Base-by-base conservation (phyloP, 2,113 vertebrate genomes). In the Phylloscopus whistleri region DNA sequence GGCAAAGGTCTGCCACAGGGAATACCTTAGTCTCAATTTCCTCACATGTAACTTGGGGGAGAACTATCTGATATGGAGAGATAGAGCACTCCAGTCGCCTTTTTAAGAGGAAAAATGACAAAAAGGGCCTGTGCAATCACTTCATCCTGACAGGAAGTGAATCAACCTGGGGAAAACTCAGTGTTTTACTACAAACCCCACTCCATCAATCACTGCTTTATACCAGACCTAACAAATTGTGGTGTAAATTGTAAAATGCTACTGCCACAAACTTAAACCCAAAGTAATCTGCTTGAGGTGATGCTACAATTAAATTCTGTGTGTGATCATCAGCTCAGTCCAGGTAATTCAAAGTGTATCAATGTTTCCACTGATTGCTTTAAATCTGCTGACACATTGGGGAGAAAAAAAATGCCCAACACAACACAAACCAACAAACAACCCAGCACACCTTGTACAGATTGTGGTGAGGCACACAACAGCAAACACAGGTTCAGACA, bases 331-430 rank as follows among this genome's bases (percentile, higher is more conserved):
- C 66, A 43, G 33, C 60, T 84, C 48, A 55, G 67, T 13, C 56
- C 76, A 68, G 28, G 27, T 51, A 11, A 81, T 41, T 52, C 39
- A 2, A 75, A 75, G 64, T 18, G 28, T 41, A 73, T 8, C 76
- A 84, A 63, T 93, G 88, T 80, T 94, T 87, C 59, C 64, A 95
- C 80, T 60, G 80, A 94, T 86, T 84, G 80, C 88, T 95, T 90
- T 87, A 75, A 84, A 88, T 84, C 33, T 73, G 59, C 43, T 66
- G 85, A 89, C 82, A 92, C 60, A 56, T 0, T 44, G 33, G 13
- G 28, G 35, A 20, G 5, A 20, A 12, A 12, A 78, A 72, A 22
- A 35, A 62, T 60, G 14, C 46, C 39, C 62, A 84, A 20, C 23
- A 63, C 48, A 31, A 62, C 41, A 70, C 16, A 69, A 81, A 14